Conservation (phyloP, 2,888 invertebrate species). For the Drosophila fungiperda region DNA sequence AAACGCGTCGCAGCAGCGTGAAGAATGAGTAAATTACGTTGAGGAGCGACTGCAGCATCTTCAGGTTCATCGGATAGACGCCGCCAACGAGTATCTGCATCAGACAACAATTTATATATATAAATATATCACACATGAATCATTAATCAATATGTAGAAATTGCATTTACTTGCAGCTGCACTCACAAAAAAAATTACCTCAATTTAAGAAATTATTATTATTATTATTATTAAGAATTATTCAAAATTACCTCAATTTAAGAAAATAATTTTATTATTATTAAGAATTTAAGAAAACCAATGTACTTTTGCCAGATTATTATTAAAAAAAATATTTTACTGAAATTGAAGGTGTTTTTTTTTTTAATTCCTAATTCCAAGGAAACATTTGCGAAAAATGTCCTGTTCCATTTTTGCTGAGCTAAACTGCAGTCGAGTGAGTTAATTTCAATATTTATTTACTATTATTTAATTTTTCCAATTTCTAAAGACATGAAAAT, state of each 20-base stretch:
- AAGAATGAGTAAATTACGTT: slow-evolving; percentile 81
- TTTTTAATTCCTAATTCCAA: not conserved
- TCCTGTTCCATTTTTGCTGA: not conserved
- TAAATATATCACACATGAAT: slow-evolving; percentile 19
- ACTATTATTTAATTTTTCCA: not conserved
- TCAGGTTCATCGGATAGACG: slow-evolving; percentile 80
- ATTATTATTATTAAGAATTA: no score
- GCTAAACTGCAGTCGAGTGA: no score
- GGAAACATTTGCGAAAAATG: not conserved
- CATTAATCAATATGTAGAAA: slow-evolving; percentile 17
- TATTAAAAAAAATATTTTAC: not conserved
- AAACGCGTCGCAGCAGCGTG: slow-evolving; percentile 74
- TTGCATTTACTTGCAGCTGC: not conserved
- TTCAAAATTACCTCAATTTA: no score
- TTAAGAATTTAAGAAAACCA: not conserved
- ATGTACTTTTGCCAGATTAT: not conserved
- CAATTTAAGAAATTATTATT: not conserved
- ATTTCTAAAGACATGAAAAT: not conserved
- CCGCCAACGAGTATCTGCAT: slow-evolving; percentile 76
- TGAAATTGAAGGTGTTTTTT: not conserved
- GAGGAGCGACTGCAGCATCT: slow-evolving; percentile 77
- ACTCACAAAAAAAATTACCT: not conserved
- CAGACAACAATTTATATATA: slow-evolving; percentile 15
- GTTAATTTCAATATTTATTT: no score
- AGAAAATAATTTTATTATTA: no score